Base-by-base conservation (phyloP, 2,888 invertebrate species). In the Muschampia plurimacula region DNA sequence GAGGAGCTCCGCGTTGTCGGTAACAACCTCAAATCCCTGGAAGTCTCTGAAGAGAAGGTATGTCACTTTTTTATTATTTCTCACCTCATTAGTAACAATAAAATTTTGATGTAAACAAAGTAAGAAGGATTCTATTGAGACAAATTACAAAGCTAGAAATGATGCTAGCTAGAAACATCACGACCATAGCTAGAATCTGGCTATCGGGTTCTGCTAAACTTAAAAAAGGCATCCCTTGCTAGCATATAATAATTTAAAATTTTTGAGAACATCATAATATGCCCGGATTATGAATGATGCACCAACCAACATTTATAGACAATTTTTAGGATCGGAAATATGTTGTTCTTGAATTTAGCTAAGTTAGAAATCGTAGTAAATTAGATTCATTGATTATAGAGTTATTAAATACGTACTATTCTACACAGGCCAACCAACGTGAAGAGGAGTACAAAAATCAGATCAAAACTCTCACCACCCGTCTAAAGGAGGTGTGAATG, bases 361-460 rank as follows among this genome's bases (percentile, higher is more conserved):
- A 22, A 55, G 32, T 28, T 12, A 2, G 49, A 41, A 0, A 1
- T 57, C 28, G 41, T 28, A 67, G 60, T 15, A 22, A 60, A 1
- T 32, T 32, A 62, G 36, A 28, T 60, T 15, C n/a, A 39, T n/a
- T 39, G 2, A n/a, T 15, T 59, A 69, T 77, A 76, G 75, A 85
- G 82, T 89, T 86, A 89, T 82, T 76, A 79, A 83, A 81, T 83
- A 68, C 82, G 80, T 85, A 82, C 81, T 79, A 80, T 93, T 92
- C 83, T 80, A 87, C 81, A 86, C 92, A 99, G 99, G 99, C 99
- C 96, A 98, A 22, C 22, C 22, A 22, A 22, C 98, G 99, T 90
- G 99, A 99, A 95, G 99, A 99, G 96, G 98, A 99, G 95, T 99
- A 99, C 97, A 99, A 99, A 97, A 98, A 98, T 95, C 99, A 99